Percentiles rank a stretch among this genome's conserved stretches.
Evolutionary conservation across 2,888 invertebrate species (phyloP).

Genomic region (Lamellibrachia satsuma): DNA sequence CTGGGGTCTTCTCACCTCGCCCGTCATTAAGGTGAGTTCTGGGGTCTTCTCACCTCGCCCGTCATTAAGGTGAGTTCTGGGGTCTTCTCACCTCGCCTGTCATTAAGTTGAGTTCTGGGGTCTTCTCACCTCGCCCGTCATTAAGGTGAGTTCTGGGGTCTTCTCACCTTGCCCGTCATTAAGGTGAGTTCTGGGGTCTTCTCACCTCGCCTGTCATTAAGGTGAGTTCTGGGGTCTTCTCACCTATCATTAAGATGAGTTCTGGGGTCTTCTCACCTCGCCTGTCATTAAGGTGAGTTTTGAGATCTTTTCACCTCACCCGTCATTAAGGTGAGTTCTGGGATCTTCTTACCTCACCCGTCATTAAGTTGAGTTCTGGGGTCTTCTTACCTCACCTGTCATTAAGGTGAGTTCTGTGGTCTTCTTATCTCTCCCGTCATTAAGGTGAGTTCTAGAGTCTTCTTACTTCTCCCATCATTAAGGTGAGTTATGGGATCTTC

Average conservation of each 20-base stretch:
- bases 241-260: conserved; percentile 90
- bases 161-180: no score
- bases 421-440: no score
- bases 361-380: conserved; percentile 74
- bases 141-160: no score
- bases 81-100: no score
- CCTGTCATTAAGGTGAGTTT: conserved; percentile 85
- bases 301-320: conserved; percentile 80
- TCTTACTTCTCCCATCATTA: no score
- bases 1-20: conserved; percentile 76
- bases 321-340: conserved; percentile 80
- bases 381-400: conserved; percentile 96
- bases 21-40: conserved; percentile 86
- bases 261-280: conserved; percentile 88
- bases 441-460: no score
- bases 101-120: no score
- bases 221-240: conserved; percentile 68
- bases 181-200: conserved; percentile 80
- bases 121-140: no score
- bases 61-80: conserved; percentile 78
- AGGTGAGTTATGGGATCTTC: no score
- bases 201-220: conserved; percentile 96
- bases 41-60: conserved; percentile 98
- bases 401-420: conserved; percentile 73
- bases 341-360: no score